These are phyloP conservation scores for Danio tinwini DNA, from an alignment of 2,797 vertebrate genomes.

Conservation along the genomic window DNA sequence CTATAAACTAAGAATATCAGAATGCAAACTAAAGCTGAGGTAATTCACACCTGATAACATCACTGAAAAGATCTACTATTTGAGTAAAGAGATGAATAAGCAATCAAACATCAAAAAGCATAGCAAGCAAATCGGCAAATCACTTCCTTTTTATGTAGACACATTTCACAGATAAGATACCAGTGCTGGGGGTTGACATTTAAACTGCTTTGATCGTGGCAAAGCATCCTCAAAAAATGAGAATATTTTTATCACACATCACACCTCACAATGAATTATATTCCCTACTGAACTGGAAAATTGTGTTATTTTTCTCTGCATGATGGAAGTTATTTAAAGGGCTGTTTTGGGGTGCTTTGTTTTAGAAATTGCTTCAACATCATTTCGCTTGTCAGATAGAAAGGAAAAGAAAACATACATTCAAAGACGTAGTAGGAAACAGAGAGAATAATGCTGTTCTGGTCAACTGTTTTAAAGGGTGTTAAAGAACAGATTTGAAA, in stretches of 20 bases:
- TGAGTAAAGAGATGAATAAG: constrained; percentile 25
- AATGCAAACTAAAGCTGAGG: background rate
- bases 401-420: background rate
- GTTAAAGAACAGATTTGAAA: too few species aligned
- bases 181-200: constrained; percentile 39
- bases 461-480: background rate
- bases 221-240: constrained; percentile 4
- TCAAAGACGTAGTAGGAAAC: background rate
- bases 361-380: background rate
- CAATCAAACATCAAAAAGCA: constrained; percentile 21
- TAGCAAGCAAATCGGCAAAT: constrained; percentile 28
- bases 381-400: background rate
- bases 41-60: constrained; percentile 40
- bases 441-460: background rate
- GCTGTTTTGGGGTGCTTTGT: background rate
- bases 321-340: constrained; percentile 7
- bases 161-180: constrained; percentile 36
- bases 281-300: constrained; percentile 1
- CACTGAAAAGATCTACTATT: constrained; percentile 10
- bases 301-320: background rate
- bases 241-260: constrained; percentile 26
- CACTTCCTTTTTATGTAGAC: constrained; percentile 38
- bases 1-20: background rate
- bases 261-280: constrained; percentile 14
- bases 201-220: constrained; percentile 36